Percentiles rank a stretch among this genome's conserved stretches.
These are phyloP conservation scores for Phalacrocorax carbo DNA, from an alignment of 2,113 vertebrate species.

Conservation along the genomic window DNA sequence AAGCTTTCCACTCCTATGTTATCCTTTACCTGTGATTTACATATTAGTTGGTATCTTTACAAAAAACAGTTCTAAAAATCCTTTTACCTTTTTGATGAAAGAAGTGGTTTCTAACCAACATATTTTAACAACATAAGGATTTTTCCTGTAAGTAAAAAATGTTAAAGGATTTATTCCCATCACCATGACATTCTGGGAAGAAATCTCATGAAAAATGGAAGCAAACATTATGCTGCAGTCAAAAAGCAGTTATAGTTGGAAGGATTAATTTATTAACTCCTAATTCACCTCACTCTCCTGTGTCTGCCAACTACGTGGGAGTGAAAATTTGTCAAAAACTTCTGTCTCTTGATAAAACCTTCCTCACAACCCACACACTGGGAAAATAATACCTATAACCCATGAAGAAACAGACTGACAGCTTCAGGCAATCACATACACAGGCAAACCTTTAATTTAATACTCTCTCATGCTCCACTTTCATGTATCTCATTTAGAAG, in stretches of 20 bases:
- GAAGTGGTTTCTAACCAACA: neutral
- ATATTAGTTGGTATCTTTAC: neutral
- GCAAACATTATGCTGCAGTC: neutral
- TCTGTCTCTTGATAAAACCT: constrained; percentile 3
- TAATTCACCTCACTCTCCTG: neutral
- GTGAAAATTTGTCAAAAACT: constrained; percentile 6
- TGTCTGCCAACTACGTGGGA: constrained; percentile 14
- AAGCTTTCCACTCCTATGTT: neutral
- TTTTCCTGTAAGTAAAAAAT: neutral
- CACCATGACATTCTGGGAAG: neutral
- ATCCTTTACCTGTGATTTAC: neutral
- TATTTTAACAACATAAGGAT: neutral
- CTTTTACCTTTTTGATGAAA: neutral
- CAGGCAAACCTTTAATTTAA: constrained; percentile 41
- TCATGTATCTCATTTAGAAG: constrained; percentile 45
- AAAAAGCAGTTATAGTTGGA: neutral
- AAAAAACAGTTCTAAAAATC: neutral
- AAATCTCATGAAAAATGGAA: neutral
- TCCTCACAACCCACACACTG: neutral
- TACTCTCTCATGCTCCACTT: constrained; percentile 11
- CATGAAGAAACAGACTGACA: constrained; percentile 17
- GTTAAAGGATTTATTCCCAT: neutral
- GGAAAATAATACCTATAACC: constrained; percentile 41
- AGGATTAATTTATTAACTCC: constrained; percentile 24
- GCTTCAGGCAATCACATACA: constrained; percentile 43